Percentiles rank a stretch among this genome's conserved stretches.
These are phyloP conservation scores for Euphonia xanthogaster DNA, from an alignment of 2,797 vertebrate species.

Conservation along the genomic window DNA sequence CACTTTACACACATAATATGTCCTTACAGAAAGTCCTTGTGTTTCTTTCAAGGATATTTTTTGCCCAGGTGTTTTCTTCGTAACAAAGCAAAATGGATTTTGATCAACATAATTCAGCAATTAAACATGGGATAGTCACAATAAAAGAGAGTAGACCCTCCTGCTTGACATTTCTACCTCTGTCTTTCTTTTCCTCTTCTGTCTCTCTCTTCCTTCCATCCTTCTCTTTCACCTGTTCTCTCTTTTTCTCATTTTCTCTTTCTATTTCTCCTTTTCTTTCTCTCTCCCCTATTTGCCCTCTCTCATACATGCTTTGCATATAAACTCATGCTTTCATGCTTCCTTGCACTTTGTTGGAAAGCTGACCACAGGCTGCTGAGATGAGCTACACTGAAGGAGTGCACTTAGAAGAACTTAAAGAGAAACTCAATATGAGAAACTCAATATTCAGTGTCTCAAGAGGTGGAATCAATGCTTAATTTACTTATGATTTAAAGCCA, in stretches of 20 bases:
- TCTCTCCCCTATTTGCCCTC: background rate
- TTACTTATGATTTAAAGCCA: background rate
- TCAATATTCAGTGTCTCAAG: background rate
- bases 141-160: background rate
- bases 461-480: background rate
- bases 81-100: background rate
- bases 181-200: background rate
- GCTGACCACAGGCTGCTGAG: background rate
- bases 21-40: background rate
- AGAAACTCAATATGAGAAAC: background rate
- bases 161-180: background rate
- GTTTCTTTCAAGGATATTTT: background rate
- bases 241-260: background rate
- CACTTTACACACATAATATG: background rate
- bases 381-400: background rate
- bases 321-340: background rate
- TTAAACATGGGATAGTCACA: background rate
- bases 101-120: background rate
- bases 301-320: background rate
- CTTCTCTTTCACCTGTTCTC: background rate
- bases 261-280: background rate
- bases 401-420: background rate
- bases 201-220: background rate
- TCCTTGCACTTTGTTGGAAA: background rate
- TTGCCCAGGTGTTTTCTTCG: background rate